phyloP scores from a whole-genome alignment of 2,888 invertebrate species.

The Amiota minor region DNA sequence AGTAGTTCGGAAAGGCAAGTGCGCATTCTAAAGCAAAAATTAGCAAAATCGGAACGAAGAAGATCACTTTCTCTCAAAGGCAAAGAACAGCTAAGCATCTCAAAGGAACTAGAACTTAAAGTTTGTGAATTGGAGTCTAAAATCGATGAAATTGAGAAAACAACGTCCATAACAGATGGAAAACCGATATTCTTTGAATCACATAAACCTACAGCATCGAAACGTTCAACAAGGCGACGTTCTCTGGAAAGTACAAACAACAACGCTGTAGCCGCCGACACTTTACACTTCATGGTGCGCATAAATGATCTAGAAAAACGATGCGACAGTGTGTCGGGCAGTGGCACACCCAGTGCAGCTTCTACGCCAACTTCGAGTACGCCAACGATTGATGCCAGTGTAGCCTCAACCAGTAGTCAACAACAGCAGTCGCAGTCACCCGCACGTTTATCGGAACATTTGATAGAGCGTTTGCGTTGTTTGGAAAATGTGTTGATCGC shows the following conservation, averaged over 20 bases:
- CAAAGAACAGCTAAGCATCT: conserved; percentile 84
- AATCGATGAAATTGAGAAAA: conserved; percentile 79
- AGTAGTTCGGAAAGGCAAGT: conserved; percentile 88
- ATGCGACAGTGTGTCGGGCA: conserved; percentile 77
- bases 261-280: conserved; percentile 76
- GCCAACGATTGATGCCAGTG: conserved; percentile 47
- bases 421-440: conserved; percentile 32
- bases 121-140: conserved; percentile 86
- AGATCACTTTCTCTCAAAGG: conserved; percentile 88
- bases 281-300: conserved; percentile 85
- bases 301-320: conserved; percentile 85
- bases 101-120: conserved; percentile 89
- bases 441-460: conserved; percentile 75
- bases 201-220: conserved; percentile 26
- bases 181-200: neutral
- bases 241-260: conserved; percentile 80
- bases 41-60: conserved; percentile 85
- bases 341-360: conserved; percentile 47
- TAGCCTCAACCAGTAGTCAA: neutral
- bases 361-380: conserved; percentile 75
- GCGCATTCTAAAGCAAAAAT: conserved; percentile 84
- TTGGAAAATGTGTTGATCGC: conserved; percentile 78
- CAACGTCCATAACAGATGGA: conserved; percentile 32
- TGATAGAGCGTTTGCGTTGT: conserved; percentile 77
- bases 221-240: conserved; percentile 74